Conservation (phyloP, 2,888 invertebrate genomes). For the Stenchaetothrips biformis region DNA sequence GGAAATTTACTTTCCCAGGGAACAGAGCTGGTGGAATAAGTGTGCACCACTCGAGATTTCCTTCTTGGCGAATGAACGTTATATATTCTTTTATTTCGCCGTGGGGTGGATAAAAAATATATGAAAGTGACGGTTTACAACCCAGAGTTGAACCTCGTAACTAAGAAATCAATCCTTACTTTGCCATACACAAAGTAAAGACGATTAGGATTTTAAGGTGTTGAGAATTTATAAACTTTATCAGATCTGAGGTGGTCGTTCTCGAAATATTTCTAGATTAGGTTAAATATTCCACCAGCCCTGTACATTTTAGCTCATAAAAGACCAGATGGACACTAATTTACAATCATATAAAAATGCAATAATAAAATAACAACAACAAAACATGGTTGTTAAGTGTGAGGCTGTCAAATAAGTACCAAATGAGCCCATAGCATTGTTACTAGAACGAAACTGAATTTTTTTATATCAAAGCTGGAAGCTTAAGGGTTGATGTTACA, state of each 20-base stretch:
- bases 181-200: too few relatives aligned
- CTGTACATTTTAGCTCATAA: not conserved
- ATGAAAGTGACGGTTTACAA: too few relatives aligned
- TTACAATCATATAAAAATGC: conserved; percentile 24
- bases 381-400: conserved; percentile 21
- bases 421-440: conserved; percentile 21
- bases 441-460: not conserved
- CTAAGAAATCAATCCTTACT: too few relatives aligned
- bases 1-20: not conserved
- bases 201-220: too few relatives aligned
- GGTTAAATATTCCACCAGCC: not conserved
- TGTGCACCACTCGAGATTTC: not conserved
- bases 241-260: too few relatives aligned
- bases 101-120: too few relatives aligned
- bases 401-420: conserved; percentile 24
- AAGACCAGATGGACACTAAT: conserved; percentile 18
- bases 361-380: conserved; percentile 23
- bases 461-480: not conserved
- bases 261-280: not conserved
- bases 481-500: not conserved
- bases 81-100: too few relatives aligned
- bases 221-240: too few relatives aligned
- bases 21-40: not conserved
- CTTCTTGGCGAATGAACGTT: too few relatives aligned
- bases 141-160: too few relatives aligned